phyloP scores from a whole-genome alignment of 2,797 vertebrate genomes.

The Tarsius wallacei region DNA sequence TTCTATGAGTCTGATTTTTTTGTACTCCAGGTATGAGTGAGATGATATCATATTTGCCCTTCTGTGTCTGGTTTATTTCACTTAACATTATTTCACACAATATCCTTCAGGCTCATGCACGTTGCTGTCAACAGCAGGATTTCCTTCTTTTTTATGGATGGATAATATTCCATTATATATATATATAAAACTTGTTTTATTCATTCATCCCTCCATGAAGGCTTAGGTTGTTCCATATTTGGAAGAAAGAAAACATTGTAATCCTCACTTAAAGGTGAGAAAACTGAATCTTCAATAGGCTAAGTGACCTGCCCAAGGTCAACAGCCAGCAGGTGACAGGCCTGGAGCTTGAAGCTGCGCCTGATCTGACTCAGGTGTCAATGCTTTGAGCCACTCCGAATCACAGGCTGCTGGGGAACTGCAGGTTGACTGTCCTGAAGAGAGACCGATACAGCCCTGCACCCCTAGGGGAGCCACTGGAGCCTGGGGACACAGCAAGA shows the following conservation, averaged over 20 bases:
- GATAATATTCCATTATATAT: background rate
- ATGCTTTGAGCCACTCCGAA: background rate
- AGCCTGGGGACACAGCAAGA: background rate
- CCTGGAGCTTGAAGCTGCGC: background rate
- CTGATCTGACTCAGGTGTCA: background rate
- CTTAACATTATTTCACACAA: background rate
- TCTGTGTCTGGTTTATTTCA: background rate
- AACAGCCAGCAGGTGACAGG: background rate
- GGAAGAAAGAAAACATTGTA: background rate
- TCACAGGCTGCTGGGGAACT: background rate
- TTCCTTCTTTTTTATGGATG: background rate
- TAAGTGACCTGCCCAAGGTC: background rate
- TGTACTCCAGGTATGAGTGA: background rate
- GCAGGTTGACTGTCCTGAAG: background rate
- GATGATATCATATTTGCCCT: background rate
- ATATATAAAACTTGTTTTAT: background rate
- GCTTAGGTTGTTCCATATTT: background rate
- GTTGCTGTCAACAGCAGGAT: background rate
- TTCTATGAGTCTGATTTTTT: background rate
- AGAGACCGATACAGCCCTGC: background rate
- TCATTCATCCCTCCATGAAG: background rate
- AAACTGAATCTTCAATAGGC: background rate
- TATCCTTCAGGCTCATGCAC: background rate
- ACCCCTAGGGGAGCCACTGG: background rate
- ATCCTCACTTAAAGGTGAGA: slow-evolving; percentile 27